These are phyloP conservation scores for Serripes groenlandicus DNA, from an alignment of 2,888 invertebrate species.

Conservation along the genomic window DNA sequence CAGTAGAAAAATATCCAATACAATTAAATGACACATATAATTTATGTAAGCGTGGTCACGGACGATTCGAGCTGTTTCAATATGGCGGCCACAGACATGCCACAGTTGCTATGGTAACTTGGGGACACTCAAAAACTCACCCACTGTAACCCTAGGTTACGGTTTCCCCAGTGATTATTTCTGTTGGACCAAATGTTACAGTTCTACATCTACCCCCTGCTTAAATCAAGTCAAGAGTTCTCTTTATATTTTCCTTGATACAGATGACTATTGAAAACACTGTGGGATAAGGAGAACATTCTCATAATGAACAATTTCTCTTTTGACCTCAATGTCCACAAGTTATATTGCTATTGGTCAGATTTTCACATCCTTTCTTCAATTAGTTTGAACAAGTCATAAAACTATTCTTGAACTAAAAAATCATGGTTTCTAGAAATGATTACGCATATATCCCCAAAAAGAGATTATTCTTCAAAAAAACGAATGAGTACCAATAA, in stretches of 20 bases:
- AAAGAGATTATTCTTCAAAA: no score
- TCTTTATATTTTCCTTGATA: no score
- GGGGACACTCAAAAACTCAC: constrained; percentile 61
- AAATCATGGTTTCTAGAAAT: no score
- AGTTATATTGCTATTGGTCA: no score
- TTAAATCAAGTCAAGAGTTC: constrained; percentile 19
- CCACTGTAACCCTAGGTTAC: constrained; percentile 30
- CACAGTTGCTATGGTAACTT: constrained; percentile 42
- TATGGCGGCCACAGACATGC: constrained; percentile 50
- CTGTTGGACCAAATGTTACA: constrained; percentile 65
- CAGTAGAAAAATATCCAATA: no score
- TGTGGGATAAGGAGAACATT: not conserved
- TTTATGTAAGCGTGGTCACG: not conserved
- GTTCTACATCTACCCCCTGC: constrained; percentile 51
- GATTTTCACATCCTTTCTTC: no score
- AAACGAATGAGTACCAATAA: no score
- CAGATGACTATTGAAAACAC: no score
- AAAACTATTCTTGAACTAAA: no score
- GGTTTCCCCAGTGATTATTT: constrained; percentile 49
- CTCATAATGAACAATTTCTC: not conserved
- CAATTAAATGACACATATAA: no score
- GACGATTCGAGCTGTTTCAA: constrained; percentile 14
- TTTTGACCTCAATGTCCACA: not conserved
- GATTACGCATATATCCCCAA: no score
- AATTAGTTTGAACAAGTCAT: no score